A percentile compares a stretch with the other conserved stretches of the same genome.
Conservation (phyloP, 1,140 invertebrate species). For the Sitobion miscanthi region DNA sequence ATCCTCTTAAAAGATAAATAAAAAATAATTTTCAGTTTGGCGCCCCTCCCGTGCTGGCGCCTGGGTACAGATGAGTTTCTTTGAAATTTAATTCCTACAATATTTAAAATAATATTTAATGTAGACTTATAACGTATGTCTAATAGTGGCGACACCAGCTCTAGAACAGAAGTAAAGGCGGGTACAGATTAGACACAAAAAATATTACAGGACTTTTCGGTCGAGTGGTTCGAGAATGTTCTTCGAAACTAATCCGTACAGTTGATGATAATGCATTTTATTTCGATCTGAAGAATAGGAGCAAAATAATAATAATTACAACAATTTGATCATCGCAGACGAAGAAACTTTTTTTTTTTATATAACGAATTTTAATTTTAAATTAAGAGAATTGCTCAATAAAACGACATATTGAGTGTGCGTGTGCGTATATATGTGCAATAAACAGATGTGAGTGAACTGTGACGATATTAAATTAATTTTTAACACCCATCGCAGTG, state of each 20-base stretch:
- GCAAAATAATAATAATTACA: not conserved
- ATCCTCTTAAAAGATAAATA: too few species aligned
- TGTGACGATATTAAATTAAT: conserved; percentile 53
- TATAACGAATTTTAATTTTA: not conserved
- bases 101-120: not conserved
- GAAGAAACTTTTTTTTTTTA: not conserved
- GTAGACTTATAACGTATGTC: not conserved
- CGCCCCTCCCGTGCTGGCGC: too few species aligned
- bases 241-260: not conserved
- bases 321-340: not conserved
- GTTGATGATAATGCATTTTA: not conserved
- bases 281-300: not conserved
- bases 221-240: not conserved
- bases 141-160: not conserved
- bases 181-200: not conserved
- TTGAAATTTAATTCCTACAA: not conserved
- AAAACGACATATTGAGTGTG: conserved; percentile 35
- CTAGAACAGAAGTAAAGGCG: too few species aligned
- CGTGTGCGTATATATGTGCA: conserved; percentile 7
- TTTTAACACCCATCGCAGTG: conserved; percentile 22
- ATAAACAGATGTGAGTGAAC: conserved; percentile 41
- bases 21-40: too few species aligned
- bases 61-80: not conserved
- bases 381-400: conserved; percentile 6
- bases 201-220: not conserved